A percentile compares a stretch with the other conserved stretches of the same genome.
phyloP scores from a whole-genome alignment of 2,888 invertebrate genomes.

The Gerosis bhagava region DNA sequence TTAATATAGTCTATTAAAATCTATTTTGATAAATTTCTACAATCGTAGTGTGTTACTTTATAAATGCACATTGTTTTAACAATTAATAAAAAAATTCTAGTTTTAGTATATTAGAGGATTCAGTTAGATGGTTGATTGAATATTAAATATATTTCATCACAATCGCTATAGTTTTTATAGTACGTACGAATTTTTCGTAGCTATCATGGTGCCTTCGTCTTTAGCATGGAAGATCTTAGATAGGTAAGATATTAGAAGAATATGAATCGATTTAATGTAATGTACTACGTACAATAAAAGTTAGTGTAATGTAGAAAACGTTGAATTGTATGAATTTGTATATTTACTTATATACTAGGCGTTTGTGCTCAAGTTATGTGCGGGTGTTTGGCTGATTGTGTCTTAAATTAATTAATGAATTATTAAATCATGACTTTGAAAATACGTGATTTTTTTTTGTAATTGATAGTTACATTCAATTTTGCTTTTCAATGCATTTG shows the following conservation, averaged over 20 bases:
- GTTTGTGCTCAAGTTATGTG: slow-evolving; percentile 57
- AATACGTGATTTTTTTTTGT: slow-evolving; percentile 38
- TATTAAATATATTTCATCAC: no score
- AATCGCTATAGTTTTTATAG: no score
- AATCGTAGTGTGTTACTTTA: no score
- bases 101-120: slow-evolving; percentile 4
- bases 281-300: no score
- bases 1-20: slow-evolving; percentile 5
- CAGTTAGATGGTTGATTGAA: slow-evolving; percentile 5
- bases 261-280: slow-evolving; percentile 6
- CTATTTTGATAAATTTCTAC: slow-evolving; percentile 15
- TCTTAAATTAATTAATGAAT: slow-evolving; percentile 40
- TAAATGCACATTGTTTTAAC: no score
- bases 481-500: slow-evolving; percentile 73
- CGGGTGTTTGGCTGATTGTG: slow-evolving; percentile 48
- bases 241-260: slow-evolving; percentile 1
- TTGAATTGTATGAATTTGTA: no score
- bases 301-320: no score
- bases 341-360: no score
- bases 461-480: slow-evolving; percentile 43
- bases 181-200: slow-evolving; percentile 22
- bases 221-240: slow-evolving; percentile 5
- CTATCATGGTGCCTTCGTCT: slow-evolving; percentile 23
- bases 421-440: slow-evolving; percentile 38
- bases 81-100: slow-evolving; percentile 9